phyloP scores from a whole-genome alignment of 2,113 vertebrate genomes.

The Xerus inauris region DNA sequence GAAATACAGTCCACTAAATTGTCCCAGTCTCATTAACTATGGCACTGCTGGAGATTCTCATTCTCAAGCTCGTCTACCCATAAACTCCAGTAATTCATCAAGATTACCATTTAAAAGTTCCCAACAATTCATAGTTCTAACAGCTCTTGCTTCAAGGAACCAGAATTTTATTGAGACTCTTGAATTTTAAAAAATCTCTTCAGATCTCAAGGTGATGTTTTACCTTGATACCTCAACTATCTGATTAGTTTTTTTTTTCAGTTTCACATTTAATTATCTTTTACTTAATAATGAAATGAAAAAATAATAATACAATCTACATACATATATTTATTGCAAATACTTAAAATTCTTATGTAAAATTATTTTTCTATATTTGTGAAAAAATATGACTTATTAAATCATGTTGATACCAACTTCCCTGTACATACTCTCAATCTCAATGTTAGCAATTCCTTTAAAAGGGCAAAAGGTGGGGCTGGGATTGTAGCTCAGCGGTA shows the following conservation, averaged over 20 bases:
- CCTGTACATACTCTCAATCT: slow-evolving; percentile 88
- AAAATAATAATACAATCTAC: slow-evolving; percentile 91
- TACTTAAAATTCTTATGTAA: slow-evolving; percentile 91
- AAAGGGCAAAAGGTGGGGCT: slow-evolving; percentile 87
- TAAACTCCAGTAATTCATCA: too few species aligned
- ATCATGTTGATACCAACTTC: slow-evolving; percentile 85
- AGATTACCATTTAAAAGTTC: too few species aligned
- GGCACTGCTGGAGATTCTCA: background rate
- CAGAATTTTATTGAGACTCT: background rate
- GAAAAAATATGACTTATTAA: slow-evolving; percentile 91
- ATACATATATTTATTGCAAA: slow-evolving; percentile 88
- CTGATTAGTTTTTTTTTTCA: slow-evolving; percentile 65
- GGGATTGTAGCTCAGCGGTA: too few species aligned
- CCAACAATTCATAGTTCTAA: too few species aligned
- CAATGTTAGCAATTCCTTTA: slow-evolving; percentile 87
- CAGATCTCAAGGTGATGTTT: background rate
- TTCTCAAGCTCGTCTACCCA: background rate
- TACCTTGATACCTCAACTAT: background rate
- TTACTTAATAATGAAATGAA: slow-evolving; percentile 88
- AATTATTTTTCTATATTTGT: slow-evolving; percentile 90
- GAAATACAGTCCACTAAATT: background rate
- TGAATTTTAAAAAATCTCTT: background rate
- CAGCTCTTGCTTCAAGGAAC: background rate
- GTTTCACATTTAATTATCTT: slow-evolving; percentile 87
- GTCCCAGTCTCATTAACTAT: background rate